Evolutionary conservation across 2,113 vertebrate species (phyloP).

Genomic region (Xiphias gladius): DNA sequence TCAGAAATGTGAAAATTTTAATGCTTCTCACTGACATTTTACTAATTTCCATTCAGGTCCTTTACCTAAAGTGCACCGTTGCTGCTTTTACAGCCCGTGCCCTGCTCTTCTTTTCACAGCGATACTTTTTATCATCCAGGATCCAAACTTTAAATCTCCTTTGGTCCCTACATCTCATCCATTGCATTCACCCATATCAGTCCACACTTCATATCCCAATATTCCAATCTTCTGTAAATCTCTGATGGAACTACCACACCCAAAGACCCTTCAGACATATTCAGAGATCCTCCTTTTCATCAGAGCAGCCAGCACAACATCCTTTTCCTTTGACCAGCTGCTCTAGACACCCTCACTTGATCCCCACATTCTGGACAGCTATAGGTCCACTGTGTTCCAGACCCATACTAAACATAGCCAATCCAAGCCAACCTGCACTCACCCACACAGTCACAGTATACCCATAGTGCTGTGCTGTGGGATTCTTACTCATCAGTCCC

Average conservation of each 20-base stretch:
- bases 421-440: constrained; percentile 42
- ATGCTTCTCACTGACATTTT: background rate
- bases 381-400: constrained; percentile 39
- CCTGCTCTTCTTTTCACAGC: constrained; percentile 65
- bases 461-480: constrained; percentile 63
- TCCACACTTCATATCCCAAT: constrained; percentile 15
- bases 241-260: constrained; percentile 17
- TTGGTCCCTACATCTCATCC: constrained; percentile 48
- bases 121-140: constrained; percentile 64
- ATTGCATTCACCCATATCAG: constrained; percentile 40
- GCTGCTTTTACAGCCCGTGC: constrained; percentile 74
- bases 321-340: constrained; percentile 38
- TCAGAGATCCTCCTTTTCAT: constrained; percentile 44
- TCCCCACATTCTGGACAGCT: constrained; percentile 43
- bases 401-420: constrained; percentile 57
- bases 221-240: constrained; percentile 17
- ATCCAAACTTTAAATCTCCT: constrained; percentile 54
- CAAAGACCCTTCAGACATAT: constrained; percentile 18
- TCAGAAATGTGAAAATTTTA: constrained; percentile 22
- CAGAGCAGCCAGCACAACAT: constrained; percentile 21
- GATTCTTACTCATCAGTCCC: constrained; percentile 55
- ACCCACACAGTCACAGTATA: constrained; percentile 50
- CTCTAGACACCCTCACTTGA: constrained; percentile 38
- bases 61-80: constrained; percentile 32
- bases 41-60: constrained; percentile 9